These are phyloP conservation scores for Ptyas mucosa DNA, from an alignment of 2,113 vertebrate species.

Conservation along the genomic window DNA sequence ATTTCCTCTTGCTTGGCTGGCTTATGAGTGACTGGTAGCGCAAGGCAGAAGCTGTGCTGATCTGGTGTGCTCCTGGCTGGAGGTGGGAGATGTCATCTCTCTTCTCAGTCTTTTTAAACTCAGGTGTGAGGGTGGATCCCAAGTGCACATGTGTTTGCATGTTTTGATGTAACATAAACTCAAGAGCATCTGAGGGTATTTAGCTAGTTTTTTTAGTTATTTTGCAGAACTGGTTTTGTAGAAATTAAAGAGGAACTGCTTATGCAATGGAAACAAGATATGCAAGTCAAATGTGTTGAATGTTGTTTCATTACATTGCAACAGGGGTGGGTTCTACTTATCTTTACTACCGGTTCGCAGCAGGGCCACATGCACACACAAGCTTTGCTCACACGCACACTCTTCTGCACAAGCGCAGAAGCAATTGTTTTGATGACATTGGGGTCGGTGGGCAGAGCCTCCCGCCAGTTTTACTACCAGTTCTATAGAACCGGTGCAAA, in stretches of 20 bases:
- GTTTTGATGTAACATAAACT: not conserved
- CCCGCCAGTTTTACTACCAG: too few species aligned
- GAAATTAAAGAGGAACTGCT: not conserved
- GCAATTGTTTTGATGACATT: too few species aligned
- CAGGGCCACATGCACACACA: too few species aligned
- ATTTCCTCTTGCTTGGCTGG: slow-evolving; percentile 78
- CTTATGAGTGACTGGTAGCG: slow-evolving; percentile 76
- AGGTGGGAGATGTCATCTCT: not conserved
- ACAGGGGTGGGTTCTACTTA: too few species aligned
- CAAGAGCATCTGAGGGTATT: not conserved
- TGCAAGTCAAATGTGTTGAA: not conserved
- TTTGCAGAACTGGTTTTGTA: not conserved
- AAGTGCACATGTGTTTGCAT: not conserved
- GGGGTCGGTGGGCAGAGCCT: too few species aligned
- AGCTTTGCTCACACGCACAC: too few species aligned
- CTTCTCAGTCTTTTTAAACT: slow-evolving; percentile 24
- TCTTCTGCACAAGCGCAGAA: too few species aligned
- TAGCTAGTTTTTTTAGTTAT: not conserved
- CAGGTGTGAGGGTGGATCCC: not conserved
- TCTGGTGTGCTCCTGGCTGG: not conserved
- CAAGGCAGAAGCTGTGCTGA: slow-evolving; percentile 76
- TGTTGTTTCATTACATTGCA: not conserved
- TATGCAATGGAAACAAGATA: not conserved
- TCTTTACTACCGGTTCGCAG: too few species aligned
- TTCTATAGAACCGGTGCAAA: too few species aligned